These are phyloP conservation scores for Sternotherus odoratus DNA, from an alignment of 2,797 vertebrate species.

Conservation along the genomic window DNA sequence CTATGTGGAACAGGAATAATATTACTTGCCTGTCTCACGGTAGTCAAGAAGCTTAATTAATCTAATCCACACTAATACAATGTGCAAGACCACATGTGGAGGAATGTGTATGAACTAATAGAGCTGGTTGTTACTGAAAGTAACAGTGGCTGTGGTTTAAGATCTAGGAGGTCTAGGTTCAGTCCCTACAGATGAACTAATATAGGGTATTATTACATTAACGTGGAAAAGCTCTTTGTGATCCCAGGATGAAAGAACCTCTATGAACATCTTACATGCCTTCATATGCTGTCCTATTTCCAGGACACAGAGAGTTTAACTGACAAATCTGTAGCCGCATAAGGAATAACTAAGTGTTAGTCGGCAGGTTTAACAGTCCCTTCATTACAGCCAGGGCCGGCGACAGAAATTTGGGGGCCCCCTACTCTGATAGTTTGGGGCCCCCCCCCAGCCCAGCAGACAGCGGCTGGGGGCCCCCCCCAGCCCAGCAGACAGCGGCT, in stretches of 20 bases:
- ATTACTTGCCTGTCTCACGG: not conserved
- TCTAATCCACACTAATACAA: accelerated
- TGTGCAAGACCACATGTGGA: not conserved
- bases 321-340: not conserved
- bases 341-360: not conserved
- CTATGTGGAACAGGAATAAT: not conserved
- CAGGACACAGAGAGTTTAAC: not conserved
- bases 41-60: not conserved
- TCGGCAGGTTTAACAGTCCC: constrained; percentile 3
- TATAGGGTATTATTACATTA: accelerated
- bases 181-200: not conserved
- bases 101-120: not conserved
- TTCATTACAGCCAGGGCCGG: accelerated
- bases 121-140: not conserved
- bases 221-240: not conserved
- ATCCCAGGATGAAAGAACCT: not conserved
- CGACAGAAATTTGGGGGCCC: too few species aligned
- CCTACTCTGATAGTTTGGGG: too few species aligned
- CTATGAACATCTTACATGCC: not conserved
- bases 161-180: not conserved
- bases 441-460: too few species aligned
- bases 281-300: not conserved
- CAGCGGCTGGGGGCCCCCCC: too few species aligned
- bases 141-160: not conserved
- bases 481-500: too few species aligned